Conservation (phyloP, 2,113 vertebrate species). For the Papio anubis region DNA sequence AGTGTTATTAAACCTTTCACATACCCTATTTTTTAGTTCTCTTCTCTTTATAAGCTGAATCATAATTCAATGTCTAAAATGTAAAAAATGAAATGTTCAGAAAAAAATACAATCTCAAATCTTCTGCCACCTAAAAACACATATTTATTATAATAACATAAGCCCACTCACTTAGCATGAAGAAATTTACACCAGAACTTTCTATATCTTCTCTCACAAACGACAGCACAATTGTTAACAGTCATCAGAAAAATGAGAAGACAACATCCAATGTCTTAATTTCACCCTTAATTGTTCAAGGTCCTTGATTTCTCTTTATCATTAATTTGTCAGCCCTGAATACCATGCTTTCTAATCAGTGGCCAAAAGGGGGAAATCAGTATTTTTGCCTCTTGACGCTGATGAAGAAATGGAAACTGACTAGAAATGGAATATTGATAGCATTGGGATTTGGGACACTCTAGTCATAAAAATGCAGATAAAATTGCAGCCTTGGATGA, state of each 20-base stretch:
- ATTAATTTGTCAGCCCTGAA: neutral
- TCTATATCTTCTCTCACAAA: neutral
- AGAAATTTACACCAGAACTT: neutral
- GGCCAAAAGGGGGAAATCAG: neutral
- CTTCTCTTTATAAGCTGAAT: neutral
- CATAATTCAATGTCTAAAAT: conserved; percentile 26
- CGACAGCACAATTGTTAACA: neutral
- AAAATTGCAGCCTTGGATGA: neutral
- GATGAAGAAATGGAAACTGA: neutral
- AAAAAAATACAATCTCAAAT: neutral
- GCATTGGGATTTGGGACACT: neutral
- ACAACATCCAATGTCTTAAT: neutral
- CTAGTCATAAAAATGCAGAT: neutral
- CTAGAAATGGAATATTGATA: neutral
- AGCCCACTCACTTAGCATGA: neutral
- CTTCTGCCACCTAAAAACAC: neutral
- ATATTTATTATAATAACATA: neutral
- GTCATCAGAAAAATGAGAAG: neutral
- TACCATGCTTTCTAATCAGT: neutral
- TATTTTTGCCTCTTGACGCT: neutral
- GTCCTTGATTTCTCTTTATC: neutral
- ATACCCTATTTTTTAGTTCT: neutral
- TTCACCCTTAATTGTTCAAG: neutral
- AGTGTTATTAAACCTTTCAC: neutral
- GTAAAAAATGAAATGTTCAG: neutral